Conservation (phyloP, 92 coral and sea anemone genomes). For the Palythoa grandis region DNA sequence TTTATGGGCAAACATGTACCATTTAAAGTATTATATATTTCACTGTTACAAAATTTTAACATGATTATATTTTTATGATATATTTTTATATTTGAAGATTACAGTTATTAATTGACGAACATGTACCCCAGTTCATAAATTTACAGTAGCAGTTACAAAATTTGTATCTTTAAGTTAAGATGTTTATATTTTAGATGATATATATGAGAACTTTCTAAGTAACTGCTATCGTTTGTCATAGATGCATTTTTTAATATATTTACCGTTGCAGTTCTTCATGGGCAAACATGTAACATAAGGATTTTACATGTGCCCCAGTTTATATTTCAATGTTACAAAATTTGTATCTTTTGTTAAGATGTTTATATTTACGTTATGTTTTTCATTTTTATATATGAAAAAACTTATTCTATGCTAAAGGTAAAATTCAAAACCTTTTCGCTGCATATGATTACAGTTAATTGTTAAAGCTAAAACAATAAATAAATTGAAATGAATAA, state of each 20-base stretch:
- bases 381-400: conserved; percentile 32
- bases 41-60: conserved; percentile 17
- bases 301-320: conserved; percentile 43
- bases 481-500: conserved; percentile 30
- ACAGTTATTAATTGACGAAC: conserved; percentile 21
- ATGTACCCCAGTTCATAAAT: conserved; percentile 37
- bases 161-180: conserved; percentile 27
- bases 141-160: conserved; percentile 30
- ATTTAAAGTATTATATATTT: conserved; percentile 22
- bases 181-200: conserved; percentile 33
- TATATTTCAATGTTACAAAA: conserved; percentile 7
- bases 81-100: conserved; percentile 28
- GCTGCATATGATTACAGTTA: conserved; percentile 33
- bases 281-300: conserved; percentile 33
- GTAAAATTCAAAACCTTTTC: conserved; percentile 38
- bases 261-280: conserved; percentile 37
- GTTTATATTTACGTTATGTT: conserved; percentile 25
- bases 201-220: conserved; percentile 40
- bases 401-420: conserved; percentile 33
- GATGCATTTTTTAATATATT: conserved; percentile 37
- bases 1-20: conserved; percentile 42
- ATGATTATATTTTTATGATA: conserved; percentile 19
- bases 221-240: conserved; percentile 34
- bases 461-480: conserved; percentile 26
- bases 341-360: conserved; percentile 31